Evolutionary conservation across 2,797 vertebrate species (phyloP).

Genomic region (Oceanodroma leucorhoa): DNA sequence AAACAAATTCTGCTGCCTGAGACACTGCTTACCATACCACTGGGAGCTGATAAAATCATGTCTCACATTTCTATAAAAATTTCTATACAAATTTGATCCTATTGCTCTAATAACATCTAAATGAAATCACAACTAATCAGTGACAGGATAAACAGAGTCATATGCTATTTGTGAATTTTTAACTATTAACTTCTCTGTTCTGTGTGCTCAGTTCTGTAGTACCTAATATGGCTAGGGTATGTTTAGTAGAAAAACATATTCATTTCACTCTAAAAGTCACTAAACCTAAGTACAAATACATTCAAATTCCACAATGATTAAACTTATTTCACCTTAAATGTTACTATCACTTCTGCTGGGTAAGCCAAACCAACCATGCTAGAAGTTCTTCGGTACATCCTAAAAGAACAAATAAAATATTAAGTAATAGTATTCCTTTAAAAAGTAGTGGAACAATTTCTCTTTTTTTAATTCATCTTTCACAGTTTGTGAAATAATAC

Average conservation of each 20-base stretch:
- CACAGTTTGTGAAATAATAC: not conserved
- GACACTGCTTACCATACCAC: not conserved
- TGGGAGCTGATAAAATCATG: not conserved
- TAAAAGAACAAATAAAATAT: conserved; percentile 68
- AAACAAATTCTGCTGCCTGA: conserved; percentile 4
- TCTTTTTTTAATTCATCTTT: not conserved
- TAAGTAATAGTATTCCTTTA: not conserved
- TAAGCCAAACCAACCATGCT: conserved; percentile 93
- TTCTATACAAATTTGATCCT: not conserved
- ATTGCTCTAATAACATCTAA: not conserved
- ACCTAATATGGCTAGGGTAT: not conserved
- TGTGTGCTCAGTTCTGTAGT: not conserved
- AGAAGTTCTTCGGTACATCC: conserved; percentile 96
- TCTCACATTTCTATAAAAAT: not conserved
- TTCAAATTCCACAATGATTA: conserved; percentile 22
- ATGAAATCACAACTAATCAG: not conserved
- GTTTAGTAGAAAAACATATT: not conserved
- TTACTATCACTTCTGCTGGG: conserved; percentile 87
- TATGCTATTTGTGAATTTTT: not conserved
- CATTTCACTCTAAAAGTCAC: not conserved
- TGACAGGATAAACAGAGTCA: not conserved
- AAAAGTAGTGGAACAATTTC: not conserved
- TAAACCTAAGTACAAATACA: not conserved
- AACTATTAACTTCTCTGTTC: not conserved
- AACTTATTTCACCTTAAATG: conserved; percentile 86